These are phyloP conservation scores for Nothocercus julius DNA, from an alignment of 2,113 vertebrate genomes.

Conservation along the genomic window DNA sequence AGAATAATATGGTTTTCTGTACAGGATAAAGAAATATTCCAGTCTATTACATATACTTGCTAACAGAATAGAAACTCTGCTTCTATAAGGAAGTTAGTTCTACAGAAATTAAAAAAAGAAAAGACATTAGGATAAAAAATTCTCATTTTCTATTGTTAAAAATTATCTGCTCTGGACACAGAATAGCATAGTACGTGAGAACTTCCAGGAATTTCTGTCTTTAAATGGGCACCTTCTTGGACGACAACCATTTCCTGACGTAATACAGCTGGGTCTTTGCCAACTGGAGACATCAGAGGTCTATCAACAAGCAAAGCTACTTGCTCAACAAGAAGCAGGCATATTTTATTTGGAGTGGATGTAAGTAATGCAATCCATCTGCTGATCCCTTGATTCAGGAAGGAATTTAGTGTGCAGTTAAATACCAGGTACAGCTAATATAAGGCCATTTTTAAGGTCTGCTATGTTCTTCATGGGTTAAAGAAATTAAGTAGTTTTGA, in stretches of 20 bases:
- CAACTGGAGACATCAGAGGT: constrained; percentile 88
- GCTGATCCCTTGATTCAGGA: background rate
- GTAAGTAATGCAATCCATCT: constrained; percentile 76
- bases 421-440: background rate
- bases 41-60: background rate
- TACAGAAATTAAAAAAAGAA: background rate
- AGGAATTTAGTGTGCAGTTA: background rate
- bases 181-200: constrained; percentile 86
- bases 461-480: background rate
- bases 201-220: constrained; percentile 97
- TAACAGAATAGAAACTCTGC: background rate
- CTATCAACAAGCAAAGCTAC: constrained; percentile 86
- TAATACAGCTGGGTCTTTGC: constrained; percentile 92
- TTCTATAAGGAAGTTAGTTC: background rate
- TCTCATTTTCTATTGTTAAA: background rate
- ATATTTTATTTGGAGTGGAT: constrained; percentile 91
- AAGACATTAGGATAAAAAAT: background rate
- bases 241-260: constrained; percentile 90
- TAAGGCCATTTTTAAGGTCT: background rate
- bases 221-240: constrained; percentile 93
- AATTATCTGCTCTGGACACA: constrained; percentile 63
- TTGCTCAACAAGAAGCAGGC: constrained; percentile 81
- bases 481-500: background rate
- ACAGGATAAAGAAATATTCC: background rate
- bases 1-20: background rate